A percentile compares a stretch with the other conserved stretches of the same genome.
Evolutionary conservation across 1,140 invertebrate species (phyloP).

Genomic region (Tribolium castaneum): DNA sequence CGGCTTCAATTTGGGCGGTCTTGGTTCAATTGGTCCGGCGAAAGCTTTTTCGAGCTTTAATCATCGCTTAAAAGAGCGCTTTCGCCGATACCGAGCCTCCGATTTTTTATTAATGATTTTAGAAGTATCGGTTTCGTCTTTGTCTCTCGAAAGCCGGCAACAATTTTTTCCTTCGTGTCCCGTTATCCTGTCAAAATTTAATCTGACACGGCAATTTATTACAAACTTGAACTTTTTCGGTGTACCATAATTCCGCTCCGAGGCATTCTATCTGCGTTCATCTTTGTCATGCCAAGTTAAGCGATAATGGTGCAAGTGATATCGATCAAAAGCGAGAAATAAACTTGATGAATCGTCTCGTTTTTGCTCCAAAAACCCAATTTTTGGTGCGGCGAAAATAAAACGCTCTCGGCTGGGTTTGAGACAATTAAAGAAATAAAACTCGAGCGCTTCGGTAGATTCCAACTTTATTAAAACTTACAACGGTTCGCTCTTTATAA

Average conservation of each 20-base stretch:
- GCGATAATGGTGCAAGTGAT: slow-evolving; percentile 36
- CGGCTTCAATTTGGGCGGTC: neutral
- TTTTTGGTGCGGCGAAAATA: neutral
- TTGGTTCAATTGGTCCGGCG: neutral
- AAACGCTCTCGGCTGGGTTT: neutral
- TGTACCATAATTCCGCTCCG: slow-evolving; percentile 14
- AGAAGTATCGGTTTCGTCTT: neutral
- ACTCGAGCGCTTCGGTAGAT: neutral
- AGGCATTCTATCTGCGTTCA: slow-evolving; percentile 34
- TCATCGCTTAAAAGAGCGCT: neutral
- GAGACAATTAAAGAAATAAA: slow-evolving; percentile 18
- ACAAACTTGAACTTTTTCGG: slow-evolving; percentile 32
- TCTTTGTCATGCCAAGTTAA: slow-evolving; percentile 34
- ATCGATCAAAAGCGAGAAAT: slow-evolving; percentile 30
- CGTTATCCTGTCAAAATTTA: slow-evolving; percentile 35
- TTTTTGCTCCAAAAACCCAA: slow-evolving; percentile 8
- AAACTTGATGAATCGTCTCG: slow-evolving; percentile 36
- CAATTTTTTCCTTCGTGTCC: slow-evolving; percentile 20
- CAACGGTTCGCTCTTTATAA: slow-evolving; percentile 32
- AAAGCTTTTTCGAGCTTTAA: slow-evolving; percentile 18
- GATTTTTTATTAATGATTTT: slow-evolving; percentile 25
- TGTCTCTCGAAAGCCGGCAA: neutral
- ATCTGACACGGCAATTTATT: slow-evolving; percentile 41
- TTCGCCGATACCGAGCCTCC: neutral
- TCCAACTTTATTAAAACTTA: slow-evolving; percentile 29